Evolutionary conservation across 2,888 invertebrate species (phyloP).

Genomic region (Peribatodes rhomboidaria): DNA sequence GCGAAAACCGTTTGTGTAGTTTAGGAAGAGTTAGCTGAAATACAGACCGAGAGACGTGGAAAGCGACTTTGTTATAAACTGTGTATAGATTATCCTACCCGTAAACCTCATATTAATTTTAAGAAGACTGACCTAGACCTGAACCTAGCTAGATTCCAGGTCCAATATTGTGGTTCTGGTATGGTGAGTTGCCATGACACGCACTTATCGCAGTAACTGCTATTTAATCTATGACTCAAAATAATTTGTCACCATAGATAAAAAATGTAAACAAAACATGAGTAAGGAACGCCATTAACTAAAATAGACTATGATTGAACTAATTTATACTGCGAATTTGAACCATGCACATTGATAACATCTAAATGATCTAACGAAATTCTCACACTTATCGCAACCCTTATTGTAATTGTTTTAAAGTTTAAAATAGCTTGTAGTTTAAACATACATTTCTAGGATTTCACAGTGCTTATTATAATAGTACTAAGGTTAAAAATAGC

Average conservation of each 20-base stretch:
- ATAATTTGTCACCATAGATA: slow-evolving; percentile 12
- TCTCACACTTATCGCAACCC: neutral
- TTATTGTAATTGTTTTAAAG: neutral
- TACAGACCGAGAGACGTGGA: too few species aligned
- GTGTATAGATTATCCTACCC: too few species aligned
- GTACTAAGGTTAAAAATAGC: neutral
- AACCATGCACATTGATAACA: slow-evolving; percentile 22
- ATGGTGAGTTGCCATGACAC: neutral
- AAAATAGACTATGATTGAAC: slow-evolving; percentile 21
- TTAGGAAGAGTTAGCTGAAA: too few species aligned
- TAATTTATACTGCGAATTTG: slow-evolving; percentile 26
- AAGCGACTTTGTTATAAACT: too few species aligned
- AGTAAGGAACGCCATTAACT: slow-evolving; percentile 10
- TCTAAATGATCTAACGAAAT: slow-evolving; percentile 8
- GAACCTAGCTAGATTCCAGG: too few species aligned
- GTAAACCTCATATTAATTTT: too few species aligned
- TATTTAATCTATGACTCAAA: slow-evolving; percentile 1
- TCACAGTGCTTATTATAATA: neutral
- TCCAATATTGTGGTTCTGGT: too few species aligned
- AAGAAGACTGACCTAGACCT: too few species aligned
- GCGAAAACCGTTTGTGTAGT: too few species aligned
- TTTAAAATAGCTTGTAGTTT: slow-evolving; percentile 4
- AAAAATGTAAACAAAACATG: slow-evolving; percentile 23
- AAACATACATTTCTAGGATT: neutral
- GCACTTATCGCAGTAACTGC: neutral